Percentiles rank a stretch among this genome's conserved stretches.
Conservation (phyloP, 2,797 vertebrate genomes). For the Basileuterus tristriatus region DNA sequence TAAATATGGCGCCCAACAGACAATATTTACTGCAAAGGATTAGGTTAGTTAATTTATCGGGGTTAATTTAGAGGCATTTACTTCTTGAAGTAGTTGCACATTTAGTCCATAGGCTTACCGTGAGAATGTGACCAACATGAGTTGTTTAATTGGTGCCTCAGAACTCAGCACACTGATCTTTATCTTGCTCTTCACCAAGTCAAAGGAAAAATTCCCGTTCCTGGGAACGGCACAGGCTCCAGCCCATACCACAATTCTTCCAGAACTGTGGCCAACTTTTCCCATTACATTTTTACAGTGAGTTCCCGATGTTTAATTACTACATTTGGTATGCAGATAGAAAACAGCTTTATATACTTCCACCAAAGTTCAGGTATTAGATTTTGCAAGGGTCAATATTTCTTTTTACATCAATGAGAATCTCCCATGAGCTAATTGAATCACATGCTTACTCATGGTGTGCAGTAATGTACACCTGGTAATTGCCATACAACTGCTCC, state of each 20-base stretch:
- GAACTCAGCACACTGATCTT: slow-evolving; percentile 17
- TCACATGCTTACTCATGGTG: slow-evolving; percentile 16
- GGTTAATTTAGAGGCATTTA: slow-evolving; percentile 7
- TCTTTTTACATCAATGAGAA: neutral
- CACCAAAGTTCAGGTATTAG: neutral
- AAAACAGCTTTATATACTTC: neutral
- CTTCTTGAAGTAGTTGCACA: neutral
- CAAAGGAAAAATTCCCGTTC: slow-evolving; percentile 50
- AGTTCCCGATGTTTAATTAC: neutral
- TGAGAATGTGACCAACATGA: slow-evolving; percentile 13
- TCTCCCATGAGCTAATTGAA: slow-evolving; percentile 20
- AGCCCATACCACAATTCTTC: neutral
- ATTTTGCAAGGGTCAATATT: neutral
- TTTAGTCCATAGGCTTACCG: neutral
- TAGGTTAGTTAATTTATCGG: neutral
- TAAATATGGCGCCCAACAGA: neutral
- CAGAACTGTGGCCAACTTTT: neutral
- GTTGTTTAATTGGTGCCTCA: slow-evolving; percentile 44
- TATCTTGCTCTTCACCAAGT: slow-evolving; percentile 14
- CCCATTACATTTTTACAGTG: neutral
- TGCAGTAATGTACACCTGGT: neutral
- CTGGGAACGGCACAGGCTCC: neutral
- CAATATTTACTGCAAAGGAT: neutral
- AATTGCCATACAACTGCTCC: slow-evolving; percentile 9
- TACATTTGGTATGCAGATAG: neutral